Evolutionary conservation across 1,140 invertebrate genomes (phyloP).

Genomic region (Amyelois transitella): DNA sequence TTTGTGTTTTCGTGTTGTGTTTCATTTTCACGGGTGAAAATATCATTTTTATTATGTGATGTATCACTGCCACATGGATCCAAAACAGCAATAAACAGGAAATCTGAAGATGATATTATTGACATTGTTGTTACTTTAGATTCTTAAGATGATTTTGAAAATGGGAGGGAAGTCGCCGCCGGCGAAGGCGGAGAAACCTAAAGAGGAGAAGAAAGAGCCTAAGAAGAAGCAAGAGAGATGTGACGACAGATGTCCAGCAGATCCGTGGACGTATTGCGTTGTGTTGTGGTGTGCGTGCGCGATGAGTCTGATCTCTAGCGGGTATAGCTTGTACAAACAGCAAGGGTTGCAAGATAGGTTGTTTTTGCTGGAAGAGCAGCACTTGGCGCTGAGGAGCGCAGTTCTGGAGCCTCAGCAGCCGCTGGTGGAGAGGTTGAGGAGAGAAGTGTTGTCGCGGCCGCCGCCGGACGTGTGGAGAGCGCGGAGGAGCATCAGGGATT

Average conservation of each 20-base stretch:
- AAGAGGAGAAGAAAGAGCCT: constrained; percentile 30
- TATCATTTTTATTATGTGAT: constrained; percentile 13
- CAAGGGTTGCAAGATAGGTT: constrained; percentile 49
- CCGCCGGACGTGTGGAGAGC: constrained; percentile 40
- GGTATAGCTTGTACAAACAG: constrained; percentile 56
- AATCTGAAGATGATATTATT: not conserved
- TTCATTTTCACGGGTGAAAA: not conserved
- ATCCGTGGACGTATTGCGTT: constrained; percentile 61
- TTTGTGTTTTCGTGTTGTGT: constrained; percentile 11
- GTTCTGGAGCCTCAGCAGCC: constrained; percentile 65
- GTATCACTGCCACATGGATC: constrained; percentile 1
- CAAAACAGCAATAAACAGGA: not conserved
- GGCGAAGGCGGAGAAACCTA: constrained; percentile 32
- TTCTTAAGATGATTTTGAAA: constrained; percentile 54
- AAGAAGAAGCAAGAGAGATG: constrained; percentile 42
- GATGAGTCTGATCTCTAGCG: constrained; percentile 66
- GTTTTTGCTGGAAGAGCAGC: constrained; percentile 57
- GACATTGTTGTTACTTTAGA: constrained; percentile 24
- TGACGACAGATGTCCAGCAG: constrained; percentile 50
- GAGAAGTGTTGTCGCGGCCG: constrained; percentile 39
- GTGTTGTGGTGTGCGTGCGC: constrained; percentile 70
- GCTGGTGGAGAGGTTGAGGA: constrained; percentile 45
- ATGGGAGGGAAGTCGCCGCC: constrained; percentile 52
- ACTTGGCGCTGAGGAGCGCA: constrained; percentile 52
- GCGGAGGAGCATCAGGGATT: constrained; percentile 51